Evolutionary conservation across 1,140 invertebrate genomes (phyloP), one percentile per base, ranked within the genome.

Genomic region (Drosophila pseudoobscura): DNA sequence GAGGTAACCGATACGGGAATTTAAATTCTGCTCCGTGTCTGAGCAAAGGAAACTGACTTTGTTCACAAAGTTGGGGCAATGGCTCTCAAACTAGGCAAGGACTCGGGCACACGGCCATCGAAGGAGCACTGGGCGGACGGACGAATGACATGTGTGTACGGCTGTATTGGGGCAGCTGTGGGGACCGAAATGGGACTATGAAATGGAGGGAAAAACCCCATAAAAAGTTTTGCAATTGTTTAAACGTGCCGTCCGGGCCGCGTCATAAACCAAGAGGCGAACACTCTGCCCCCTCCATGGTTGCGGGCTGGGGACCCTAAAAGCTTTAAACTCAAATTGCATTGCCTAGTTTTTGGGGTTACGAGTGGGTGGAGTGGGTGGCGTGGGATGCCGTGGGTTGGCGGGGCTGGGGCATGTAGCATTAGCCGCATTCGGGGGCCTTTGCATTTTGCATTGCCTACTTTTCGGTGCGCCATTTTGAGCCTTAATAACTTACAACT

Each of bases 211-310:
- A 77, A 69, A 78, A 83, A 73, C 56, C 43, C 49, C 35, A 71
- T 72, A 72, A 71, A 71, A 72, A 71, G 66, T 71, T 83, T 83
- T 84, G 71, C 75, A 79, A 83, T 83, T 84, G 80, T 74, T 83
- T 83, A 79, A 83, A 84, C 79, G 79, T 83, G 79, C 79, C 75
- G 65, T 72, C 62, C 47, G 75, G 75, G 60, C 70, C 53, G 54
- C 60, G 78, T 70, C 63, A 78, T 83, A 70, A 60, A 82, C 46
- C 41, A 69, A 79, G 46, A 6, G 44, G 5, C 60, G 47, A n/a
- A 9, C 9, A 11, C 17, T 9, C 9, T 6, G 31, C 31, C 17
- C 31, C 17, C 51, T 0, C 6, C 39, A 39, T 6, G 22, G 24
- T 15, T 2, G 29, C 29, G 0, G 6, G 22, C 8, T 47, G 52